These are phyloP conservation scores for Lipotes vexillifer DNA, from an alignment of 2,113 vertebrate genomes.

Conservation along the genomic window DNA sequence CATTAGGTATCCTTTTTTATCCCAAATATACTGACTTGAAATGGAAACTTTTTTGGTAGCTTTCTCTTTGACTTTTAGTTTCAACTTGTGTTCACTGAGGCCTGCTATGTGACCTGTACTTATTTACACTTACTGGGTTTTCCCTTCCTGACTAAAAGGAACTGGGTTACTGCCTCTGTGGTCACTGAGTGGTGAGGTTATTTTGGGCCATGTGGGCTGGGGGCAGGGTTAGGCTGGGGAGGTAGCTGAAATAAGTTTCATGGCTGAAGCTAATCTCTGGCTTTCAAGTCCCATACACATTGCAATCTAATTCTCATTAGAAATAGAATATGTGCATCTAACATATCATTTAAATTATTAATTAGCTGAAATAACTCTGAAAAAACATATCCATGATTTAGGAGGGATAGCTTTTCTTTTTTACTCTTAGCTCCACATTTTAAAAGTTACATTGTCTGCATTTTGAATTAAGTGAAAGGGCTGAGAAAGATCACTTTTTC, in stretches of 20 bases:
- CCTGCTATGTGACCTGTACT: conserved; percentile 12
- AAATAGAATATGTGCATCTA: background rate
- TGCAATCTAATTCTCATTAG: conserved; percentile 13
- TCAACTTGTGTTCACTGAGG: conserved; percentile 13
- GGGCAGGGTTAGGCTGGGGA: background rate
- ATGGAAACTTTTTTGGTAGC: background rate
- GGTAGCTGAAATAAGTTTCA: conserved; percentile 5
- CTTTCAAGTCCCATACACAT: background rate
- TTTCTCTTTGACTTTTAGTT: conserved; percentile 55
- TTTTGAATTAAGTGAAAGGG: conserved; percentile 43
- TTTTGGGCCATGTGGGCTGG: conserved; percentile 5
- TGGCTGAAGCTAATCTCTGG: background rate
- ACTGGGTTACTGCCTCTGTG: conserved; percentile 20
- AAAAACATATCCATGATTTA: background rate
- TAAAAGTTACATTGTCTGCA: conserved; percentile 20
- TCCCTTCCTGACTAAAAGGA: conserved; percentile 48
- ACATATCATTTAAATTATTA: background rate
- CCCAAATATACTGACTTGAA: background rate
- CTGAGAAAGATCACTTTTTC: conserved; percentile 33
- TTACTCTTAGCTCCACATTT: conserved; percentile 34
- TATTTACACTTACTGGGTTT: conserved; percentile 34
- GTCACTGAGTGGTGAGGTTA: conserved; percentile 49
- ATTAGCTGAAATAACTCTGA: conserved; percentile 14
- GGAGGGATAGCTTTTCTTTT: conserved; percentile 4
- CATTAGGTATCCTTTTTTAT: background rate